Evolutionary conservation across 2,888 invertebrate species (phyloP).

Genomic region (Eupelmus urozonus): DNA sequence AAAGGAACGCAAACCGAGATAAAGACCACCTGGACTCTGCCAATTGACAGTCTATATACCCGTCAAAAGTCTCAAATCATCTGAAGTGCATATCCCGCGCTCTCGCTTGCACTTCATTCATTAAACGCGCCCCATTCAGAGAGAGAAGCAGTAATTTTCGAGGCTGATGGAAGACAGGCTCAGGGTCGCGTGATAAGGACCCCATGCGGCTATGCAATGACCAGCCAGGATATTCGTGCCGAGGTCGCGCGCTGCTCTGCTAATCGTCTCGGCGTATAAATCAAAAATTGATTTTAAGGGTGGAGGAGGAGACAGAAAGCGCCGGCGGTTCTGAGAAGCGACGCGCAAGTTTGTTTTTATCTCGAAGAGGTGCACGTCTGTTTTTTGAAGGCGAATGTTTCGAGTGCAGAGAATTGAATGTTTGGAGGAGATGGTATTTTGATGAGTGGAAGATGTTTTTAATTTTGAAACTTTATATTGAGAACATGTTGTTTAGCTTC

Average conservation of each 20-base stretch:
- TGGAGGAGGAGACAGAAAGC: not conserved
- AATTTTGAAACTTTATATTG: no score
- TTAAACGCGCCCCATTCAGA: not conserved
- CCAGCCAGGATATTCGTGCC: constrained; percentile 26
- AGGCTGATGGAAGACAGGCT: constrained; percentile 9
- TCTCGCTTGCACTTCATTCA: no score
- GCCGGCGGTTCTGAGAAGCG: not conserved
- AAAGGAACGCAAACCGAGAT: not conserved
- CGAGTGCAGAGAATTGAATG: no score
- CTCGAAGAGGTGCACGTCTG: not conserved
- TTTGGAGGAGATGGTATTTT: no score
- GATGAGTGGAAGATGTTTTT: no score
- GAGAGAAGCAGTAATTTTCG: not conserved
- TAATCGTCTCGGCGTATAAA: constrained; percentile 32
- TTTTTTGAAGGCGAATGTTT: not conserved
- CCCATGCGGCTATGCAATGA: not conserved
- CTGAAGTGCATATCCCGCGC: not conserved
- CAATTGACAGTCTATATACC: constrained; percentile 4
- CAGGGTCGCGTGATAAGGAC: constrained; percentile 20
- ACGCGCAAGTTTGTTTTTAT: not conserved
- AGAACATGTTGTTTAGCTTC: no score
- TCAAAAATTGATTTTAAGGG: constrained; percentile 37
- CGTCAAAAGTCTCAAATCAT: not conserved
- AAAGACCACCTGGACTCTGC: not conserved
- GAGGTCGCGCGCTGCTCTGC: constrained; percentile 13